These are phyloP conservation scores for Emydocephalus ijimae DNA, from an alignment of 2,113 vertebrate genomes.

Conservation along the genomic window DNA sequence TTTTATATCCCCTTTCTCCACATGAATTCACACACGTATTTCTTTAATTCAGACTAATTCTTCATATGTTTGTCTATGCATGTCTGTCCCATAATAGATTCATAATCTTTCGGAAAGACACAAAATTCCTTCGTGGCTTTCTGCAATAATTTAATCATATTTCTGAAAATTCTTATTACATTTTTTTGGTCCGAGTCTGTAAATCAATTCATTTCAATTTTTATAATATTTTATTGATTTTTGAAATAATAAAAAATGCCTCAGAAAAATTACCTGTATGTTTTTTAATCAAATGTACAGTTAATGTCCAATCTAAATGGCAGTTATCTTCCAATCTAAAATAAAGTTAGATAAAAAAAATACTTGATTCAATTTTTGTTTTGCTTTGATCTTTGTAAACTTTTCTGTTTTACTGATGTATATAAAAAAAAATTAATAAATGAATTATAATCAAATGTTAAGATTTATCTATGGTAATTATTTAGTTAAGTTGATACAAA, in stretches of 20 bases:
- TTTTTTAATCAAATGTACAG: not conserved
- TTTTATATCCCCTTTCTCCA: not conserved
- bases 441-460: not conserved
- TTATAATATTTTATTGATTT: not conserved
- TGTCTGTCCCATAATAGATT: not conserved
- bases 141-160: not conserved
- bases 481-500: not conserved
- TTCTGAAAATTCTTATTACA: not conserved
- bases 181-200: not conserved
- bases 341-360: not conserved
- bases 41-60: not conserved
- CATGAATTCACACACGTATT: not conserved
- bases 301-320: not conserved
- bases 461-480: not conserved
- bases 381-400: not conserved
- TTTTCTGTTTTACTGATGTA: not conserved
- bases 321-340: not conserved
- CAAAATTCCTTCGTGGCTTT: not conserved
- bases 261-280: not conserved
- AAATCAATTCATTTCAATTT: not conserved
- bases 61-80: not conserved
- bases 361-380: not conserved
- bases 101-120: too few relatives aligned
- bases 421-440: not conserved
- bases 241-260: not conserved